Base-by-base conservation (phyloP, 2,797 vertebrate genomes). In the Benthosema pterotum region DNA sequence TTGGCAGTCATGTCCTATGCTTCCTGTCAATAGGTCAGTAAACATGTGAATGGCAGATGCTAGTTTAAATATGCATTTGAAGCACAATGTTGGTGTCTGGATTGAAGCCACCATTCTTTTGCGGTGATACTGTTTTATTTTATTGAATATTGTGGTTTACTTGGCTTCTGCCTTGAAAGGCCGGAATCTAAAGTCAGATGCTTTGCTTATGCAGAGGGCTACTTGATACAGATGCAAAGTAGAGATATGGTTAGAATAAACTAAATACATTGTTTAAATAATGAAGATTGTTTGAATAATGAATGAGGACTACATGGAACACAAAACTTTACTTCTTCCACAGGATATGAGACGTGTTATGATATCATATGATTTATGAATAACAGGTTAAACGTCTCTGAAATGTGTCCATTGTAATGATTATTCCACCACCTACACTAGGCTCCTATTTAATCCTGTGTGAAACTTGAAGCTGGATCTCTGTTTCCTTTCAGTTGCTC, bases 1-100 rank as follows among this genome's bases (percentile, higher is more conserved):
- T 72, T 90, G 87, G 86, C 80, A 80, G 64, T 17, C 50, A 12
- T 28, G 16, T 70, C 64, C 55, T 42, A 5, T 51, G 63, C 71
- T 87, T 91, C 88, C 88, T 86, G 78, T 83, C 69, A 55, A 63
- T 74, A 69, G 11, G 8, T 69, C 57, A 25, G 72, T 55, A 74
- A 74, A 84, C 86, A 88, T 83, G 64, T 84, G 87, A 91, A 14
- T 81, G 80, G 76, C 88, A 90, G 77, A 91, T 89, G 89, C 70
- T 75, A 55, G 68, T 80, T 70, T 43, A 74, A 80, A 80, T 74
- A 70, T 87, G 82, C 69, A 79, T 79, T 67, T 69, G 74, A 47
- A 81, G 92, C 79, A 67, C 61, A 58, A 66, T 53, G 52, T 19
- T 22, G 45, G 14, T 55, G 28, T 14, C 46, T 58, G 62, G 55